Conservation (phyloP, 2,113 vertebrate genomes). For the Tursiops truncatus region DNA sequence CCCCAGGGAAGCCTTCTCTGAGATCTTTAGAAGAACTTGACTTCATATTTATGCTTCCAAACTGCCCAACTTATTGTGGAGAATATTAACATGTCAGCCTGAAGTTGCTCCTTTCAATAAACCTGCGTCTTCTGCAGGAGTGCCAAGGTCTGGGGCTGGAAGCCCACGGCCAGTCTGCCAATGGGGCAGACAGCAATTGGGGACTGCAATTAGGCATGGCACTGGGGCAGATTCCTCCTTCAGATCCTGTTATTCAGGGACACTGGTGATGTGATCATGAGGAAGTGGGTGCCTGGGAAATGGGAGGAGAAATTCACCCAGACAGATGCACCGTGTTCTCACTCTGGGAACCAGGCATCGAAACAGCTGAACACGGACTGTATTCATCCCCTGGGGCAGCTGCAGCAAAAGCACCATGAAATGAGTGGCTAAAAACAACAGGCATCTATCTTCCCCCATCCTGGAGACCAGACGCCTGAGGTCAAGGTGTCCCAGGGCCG, state of each 20-base stretch:
- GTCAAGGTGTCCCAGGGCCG: accelerated
- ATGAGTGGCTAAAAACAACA: not conserved
- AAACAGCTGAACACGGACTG: no score
- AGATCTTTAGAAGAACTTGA: not conserved
- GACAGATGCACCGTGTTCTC: not conserved
- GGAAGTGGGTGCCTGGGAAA: not conserved
- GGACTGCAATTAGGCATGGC: not conserved
- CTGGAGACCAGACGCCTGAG: not conserved
- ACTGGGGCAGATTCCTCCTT: not conserved
- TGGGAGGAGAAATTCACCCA: not conserved
- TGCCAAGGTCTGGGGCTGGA: not conserved
- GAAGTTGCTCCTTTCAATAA: not conserved
- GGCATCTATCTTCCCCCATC: accelerated
- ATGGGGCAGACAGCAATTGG: not conserved
- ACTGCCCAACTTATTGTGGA: not conserved
- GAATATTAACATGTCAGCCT: not conserved
- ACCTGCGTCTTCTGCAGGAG: not conserved
- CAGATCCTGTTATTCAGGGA: not conserved
- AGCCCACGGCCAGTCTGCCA: not conserved
- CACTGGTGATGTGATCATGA: not conserved
- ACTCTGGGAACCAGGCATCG: not conserved
- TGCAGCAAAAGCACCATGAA: accelerated
- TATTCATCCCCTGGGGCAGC: not conserved
- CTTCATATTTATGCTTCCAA: not conserved
- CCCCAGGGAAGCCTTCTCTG: no score